phyloP scores from a whole-genome alignment of 1,140 invertebrate genomes.

The Drosophila arizonae region DNA sequence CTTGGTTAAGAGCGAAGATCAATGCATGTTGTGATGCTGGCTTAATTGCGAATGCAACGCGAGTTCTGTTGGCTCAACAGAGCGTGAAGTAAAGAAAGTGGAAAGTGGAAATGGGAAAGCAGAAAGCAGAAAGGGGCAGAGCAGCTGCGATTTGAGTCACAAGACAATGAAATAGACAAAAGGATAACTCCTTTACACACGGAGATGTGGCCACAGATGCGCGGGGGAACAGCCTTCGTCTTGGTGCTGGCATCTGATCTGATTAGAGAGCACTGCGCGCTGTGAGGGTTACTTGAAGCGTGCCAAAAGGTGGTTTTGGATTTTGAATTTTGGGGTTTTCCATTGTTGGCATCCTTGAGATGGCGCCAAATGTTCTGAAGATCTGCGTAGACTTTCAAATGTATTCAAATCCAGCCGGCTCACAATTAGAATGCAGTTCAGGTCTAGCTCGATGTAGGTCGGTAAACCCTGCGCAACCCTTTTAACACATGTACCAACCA shows the following conservation, averaged over 20 bases:
- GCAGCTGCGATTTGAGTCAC: conserved; percentile 68
- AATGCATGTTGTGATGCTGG: conserved; percentile 44
- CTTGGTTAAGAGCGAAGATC: conserved; percentile 2
- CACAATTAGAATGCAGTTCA: conserved; percentile 70
- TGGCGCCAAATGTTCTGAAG: conserved; percentile 50
- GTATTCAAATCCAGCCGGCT: conserved; percentile 53
- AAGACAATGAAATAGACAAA: conserved; percentile 11
- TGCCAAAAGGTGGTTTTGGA: background rate
- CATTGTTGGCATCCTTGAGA: conserved; percentile 30
- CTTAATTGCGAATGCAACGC: conserved; percentile 36
- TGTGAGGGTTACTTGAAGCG: conserved; percentile 6
- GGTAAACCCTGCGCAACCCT: conserved; percentile 8
- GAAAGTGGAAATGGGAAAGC: background rate
- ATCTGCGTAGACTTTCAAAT: background rate
- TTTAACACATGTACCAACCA: conserved; percentile 22
- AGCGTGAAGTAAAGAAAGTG: background rate
- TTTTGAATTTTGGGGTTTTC: conserved; percentile 3
- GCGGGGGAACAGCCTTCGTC: conserved; percentile 50
- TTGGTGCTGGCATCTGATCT: conserved; percentile 33
- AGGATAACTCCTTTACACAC: conserved; percentile 2
- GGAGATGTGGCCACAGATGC: conserved; percentile 64
- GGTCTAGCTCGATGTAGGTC: conserved; percentile 9
- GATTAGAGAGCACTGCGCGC: conserved; percentile 3
- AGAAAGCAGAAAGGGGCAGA: background rate
- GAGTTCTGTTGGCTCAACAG: background rate